These are phyloP conservation scores for Taenaris catops DNA, from an alignment of 2,888 invertebrate species.

Conservation along the genomic window DNA sequence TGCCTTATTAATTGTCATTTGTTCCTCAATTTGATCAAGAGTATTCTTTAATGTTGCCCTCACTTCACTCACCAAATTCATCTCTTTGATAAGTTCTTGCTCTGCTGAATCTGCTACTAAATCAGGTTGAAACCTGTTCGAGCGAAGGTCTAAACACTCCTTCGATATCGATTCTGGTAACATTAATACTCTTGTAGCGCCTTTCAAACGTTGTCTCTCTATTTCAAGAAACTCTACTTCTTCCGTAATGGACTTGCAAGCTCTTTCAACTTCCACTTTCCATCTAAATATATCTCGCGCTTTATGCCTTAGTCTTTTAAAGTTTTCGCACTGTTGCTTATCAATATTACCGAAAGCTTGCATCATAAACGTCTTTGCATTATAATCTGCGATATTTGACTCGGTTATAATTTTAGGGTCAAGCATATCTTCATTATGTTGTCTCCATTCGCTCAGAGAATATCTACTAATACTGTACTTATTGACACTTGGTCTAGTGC, in stretches of 20 bases:
- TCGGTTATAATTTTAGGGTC: conserved; percentile 70
- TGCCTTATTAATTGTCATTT: conserved; percentile 86
- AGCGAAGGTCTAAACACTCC: conserved; percentile 86
- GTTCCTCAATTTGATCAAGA: conserved; percentile 83
- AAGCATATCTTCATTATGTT: conserved; percentile 76
- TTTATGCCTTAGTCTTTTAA: conserved; percentile 82
- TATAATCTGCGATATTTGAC: conserved; percentile 80
- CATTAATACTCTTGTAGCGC: conserved; percentile 83
- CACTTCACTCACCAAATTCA: conserved; percentile 85
- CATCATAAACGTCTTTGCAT: conserved; percentile 82
- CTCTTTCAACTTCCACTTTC: conserved; percentile 87
- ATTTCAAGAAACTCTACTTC: conserved; percentile 85
- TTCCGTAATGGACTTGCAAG: conserved; percentile 83
- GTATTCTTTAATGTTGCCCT: conserved; percentile 81
- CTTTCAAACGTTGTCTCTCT: conserved; percentile 83
- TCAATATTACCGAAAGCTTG: conserved; percentile 83
- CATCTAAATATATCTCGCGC: conserved; percentile 85
- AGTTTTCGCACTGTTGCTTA: conserved; percentile 84
- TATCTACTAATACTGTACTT: conserved; percentile 87
- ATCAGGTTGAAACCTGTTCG: conserved; percentile 85
- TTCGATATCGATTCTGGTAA: conserved; percentile 87
- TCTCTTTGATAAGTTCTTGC: conserved; percentile 87
- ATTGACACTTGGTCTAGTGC: conserved; percentile 86
- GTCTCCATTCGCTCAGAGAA: conserved; percentile 87
- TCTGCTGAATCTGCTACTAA: conserved; percentile 88